phyloP scores from a whole-genome alignment of 2,797 vertebrate genomes.

The Pseudotriccus pelzelni region DNA sequence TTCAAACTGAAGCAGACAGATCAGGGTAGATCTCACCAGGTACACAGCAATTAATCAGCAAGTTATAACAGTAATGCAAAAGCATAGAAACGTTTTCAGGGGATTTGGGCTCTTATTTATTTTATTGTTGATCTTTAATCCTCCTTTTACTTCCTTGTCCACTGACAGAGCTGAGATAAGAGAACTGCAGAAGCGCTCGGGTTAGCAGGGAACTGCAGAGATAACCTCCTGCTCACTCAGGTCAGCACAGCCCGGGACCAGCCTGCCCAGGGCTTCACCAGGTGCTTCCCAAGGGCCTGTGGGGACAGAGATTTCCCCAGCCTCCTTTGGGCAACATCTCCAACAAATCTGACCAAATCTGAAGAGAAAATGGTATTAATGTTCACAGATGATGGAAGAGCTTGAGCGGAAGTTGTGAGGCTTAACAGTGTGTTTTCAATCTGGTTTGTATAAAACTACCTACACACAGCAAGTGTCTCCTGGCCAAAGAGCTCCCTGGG shows the following conservation, averaged over 20 bases:
- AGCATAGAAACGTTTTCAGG: not conserved
- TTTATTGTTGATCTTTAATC: not conserved
- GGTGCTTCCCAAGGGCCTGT: not conserved
- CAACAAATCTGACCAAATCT: not conserved
- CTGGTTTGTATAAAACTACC: not conserved
- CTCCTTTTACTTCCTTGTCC: not conserved
- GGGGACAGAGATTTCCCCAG: not conserved
- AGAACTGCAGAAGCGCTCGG: not conserved
- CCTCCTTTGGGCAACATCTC: not conserved
- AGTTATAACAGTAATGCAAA: not conserved
- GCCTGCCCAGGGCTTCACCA: not conserved
- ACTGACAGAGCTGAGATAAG: not conserved
- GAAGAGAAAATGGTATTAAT: not conserved
- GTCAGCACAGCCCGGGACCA: not conserved
- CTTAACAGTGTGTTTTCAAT: not conserved
- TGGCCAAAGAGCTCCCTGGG: not conserved
- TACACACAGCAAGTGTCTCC: not conserved
- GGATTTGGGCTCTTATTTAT: not conserved
- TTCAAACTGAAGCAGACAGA: not conserved
- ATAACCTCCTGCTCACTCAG: not conserved
- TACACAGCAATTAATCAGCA: not conserved
- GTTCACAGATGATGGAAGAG: not conserved
- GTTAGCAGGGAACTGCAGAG: not conserved
- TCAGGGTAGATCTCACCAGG: not conserved
- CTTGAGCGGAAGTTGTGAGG: not conserved